Percentiles rank a stretch among this genome's conserved stretches.
phyloP scores from a whole-genome alignment of 2,113 vertebrate genomes.

The Nothocercus nigrocapillus region DNA sequence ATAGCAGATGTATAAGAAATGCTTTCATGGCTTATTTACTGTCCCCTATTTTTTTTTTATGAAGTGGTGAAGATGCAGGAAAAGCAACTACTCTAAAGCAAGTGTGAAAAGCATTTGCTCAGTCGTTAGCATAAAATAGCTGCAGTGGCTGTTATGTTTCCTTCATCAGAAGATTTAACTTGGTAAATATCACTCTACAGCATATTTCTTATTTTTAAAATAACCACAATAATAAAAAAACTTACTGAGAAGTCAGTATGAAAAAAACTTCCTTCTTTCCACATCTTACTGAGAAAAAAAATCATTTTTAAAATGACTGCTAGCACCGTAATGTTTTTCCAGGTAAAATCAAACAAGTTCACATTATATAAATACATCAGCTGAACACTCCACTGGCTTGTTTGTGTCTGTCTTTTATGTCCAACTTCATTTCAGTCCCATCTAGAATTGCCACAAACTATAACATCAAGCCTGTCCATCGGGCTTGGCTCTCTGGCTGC shows the following conservation, averaged over 20 bases:
- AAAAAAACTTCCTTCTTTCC: neutral
- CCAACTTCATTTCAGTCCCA: slow-evolving; percentile 22
- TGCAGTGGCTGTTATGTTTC: neutral
- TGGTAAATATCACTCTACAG: neutral
- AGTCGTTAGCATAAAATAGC: neutral
- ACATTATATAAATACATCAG: slow-evolving; percentile 7
- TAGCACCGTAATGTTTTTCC: neutral
- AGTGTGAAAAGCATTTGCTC: neutral
- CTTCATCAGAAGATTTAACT: neutral
- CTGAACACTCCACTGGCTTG: neutral
- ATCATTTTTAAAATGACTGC: neutral
- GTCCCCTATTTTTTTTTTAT: too few species aligned
- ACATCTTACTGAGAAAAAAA: neutral
- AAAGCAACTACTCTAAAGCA: neutral
- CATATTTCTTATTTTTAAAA: neutral
- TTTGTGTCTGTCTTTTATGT: neutral
- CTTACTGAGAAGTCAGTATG: neutral
- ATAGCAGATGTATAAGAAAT: neutral
- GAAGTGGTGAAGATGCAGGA: neutral
- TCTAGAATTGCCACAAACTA: slow-evolving; percentile 37
- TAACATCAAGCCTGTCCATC: slow-evolving; percentile 16
- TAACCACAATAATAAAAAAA: neutral
- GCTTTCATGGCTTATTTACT: neutral
- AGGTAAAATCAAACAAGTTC: slow-evolving; percentile 24
- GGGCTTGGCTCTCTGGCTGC: neutral